Evolutionary conservation across 2,113 vertebrate genomes (phyloP).

Genomic region (Oryzias curvinotus): DNA sequence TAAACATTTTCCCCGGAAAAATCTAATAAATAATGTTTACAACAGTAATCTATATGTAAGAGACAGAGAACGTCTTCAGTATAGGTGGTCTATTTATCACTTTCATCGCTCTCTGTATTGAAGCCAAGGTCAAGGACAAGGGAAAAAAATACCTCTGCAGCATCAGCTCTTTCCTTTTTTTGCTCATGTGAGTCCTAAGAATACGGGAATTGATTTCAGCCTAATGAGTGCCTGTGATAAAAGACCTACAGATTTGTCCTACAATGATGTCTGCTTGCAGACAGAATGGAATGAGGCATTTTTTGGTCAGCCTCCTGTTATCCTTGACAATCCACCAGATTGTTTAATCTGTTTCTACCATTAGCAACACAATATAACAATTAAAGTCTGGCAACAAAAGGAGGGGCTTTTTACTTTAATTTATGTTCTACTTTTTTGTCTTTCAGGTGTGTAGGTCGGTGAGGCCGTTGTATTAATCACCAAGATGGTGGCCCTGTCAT

Average conservation of each 20-base stretch:
- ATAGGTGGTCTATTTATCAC: constrained; percentile 21
- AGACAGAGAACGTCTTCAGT: background rate
- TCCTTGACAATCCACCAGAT: constrained; percentile 44
- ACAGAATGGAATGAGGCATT: constrained; percentile 14
- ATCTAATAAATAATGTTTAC: background rate
- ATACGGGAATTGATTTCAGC: constrained; percentile 48
- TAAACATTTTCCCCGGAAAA: background rate
- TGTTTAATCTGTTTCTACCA: constrained; percentile 17
- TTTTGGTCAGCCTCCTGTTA: constrained; percentile 30
- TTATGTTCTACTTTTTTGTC: constrained; percentile 7
- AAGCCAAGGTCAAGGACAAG: constrained; percentile 42
- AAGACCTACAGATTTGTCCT: constrained; percentile 52
- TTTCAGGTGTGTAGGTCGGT: constrained; percentile 61
- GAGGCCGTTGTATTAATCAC: constrained; percentile 38
- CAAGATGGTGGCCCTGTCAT: constrained; percentile 94
- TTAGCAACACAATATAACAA: no score
- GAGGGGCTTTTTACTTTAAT: background rate
- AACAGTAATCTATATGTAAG: background rate
- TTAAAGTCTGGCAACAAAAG: no score
- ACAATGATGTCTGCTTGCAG: constrained; percentile 31
- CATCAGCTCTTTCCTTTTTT: constrained; percentile 10
- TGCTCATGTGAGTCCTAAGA: constrained; percentile 30
- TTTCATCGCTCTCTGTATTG: constrained; percentile 11
- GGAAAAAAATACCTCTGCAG: constrained; percentile 8
- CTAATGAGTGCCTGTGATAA: constrained; percentile 54